Evolutionary conservation across 2,113 vertebrate species (phyloP), one percentile per base, ranked within the genome.

Genomic region (Zapus hudsonius): DNA sequence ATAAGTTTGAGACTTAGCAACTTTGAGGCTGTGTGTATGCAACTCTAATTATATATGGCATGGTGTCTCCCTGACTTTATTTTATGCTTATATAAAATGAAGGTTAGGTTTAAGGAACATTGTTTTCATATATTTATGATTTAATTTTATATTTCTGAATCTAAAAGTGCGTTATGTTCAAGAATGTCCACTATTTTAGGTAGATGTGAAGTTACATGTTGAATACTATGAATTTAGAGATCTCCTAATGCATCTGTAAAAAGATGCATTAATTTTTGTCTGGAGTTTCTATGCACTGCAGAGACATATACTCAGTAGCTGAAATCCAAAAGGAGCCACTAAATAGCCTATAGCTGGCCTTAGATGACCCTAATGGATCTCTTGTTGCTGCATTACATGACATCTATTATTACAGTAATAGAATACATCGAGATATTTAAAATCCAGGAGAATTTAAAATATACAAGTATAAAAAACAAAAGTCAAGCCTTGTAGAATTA

Each of bases 161-260:
- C 40, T 83, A 85, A 84, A 88, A 84, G 90, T 80, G 76, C 0
- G 59, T 63, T 47, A 27, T 70, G 7, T 74, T 92, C 47, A 94
- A 69, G 47, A 91, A 83, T 27, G 75, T 82, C 87, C 52, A 94
- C 19, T 59, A 91, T 11, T 75, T 83, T 72, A 63, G 10, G 67
- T 67, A 94, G 25, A 82, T 42, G 17, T 73, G 47, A 90, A 87
- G 92, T 81, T 76, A 90, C 9, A 82, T 3, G 6, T 61, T 80
- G 22, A 93, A 89, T 82, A 67, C 63, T 85, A 89, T 64, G 86
- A 90, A 84, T 27, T 84, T 44, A 67, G 36, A 93, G 94, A 73
- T 17, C 73, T 82, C 86, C 47, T 23, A 64, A 83, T 80, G 7
- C 42, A 29, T 82, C 23, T 64, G 5, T 74, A 75, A 75, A 87